Base-by-base conservation (phyloP, 2,888 invertebrate genomes). In the Oeneis ivallda region DNA sequence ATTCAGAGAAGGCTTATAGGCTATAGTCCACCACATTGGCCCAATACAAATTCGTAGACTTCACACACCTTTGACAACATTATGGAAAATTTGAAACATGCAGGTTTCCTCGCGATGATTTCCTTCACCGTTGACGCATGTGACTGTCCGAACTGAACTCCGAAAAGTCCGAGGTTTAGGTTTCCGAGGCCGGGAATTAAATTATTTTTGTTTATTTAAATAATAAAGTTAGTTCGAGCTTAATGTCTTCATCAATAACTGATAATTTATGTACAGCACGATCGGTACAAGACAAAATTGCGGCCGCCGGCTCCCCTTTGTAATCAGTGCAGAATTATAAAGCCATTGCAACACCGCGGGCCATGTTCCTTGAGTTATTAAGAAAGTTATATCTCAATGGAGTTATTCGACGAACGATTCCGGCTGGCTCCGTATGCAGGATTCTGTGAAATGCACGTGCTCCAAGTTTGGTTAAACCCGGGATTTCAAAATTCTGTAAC, bases 291-390 rank as follows among this genome's bases (percentile, higher is more conserved):
- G 91, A 86, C 87, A 86, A 90, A 91, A 92, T 91, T 89, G 93
- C 93, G 92, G 93, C 93, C 93, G 93, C 93, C 93, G 93, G 93
- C 93, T 92, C 92, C 92, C 85, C 88, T 90, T 89, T 90, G 90
- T 90, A 92, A 92, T 92, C 91, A 91, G 87, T 85, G 85, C 86
- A 87, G 85, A 88, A 91, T 92, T 91, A 91, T 90, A 91, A 90
- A 87, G 84, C 86, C 84, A 82, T 86, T 84, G 85, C 85, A 85
- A 81, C 86, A 87, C 89, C 88, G 87, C 86, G 75, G 87, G 88
- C 81, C 82, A 80, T 79, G 81, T 79, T 78, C 75, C 75, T 72
- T 73, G 76, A 79, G 80, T 82, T 83, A 80, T 83, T 83, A 80
- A 81, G 77, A 83, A 80, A 83, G 77, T 83, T 84, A 78, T 82